phyloP scores from a whole-genome alignment of 2,113 vertebrate genomes.

The Lynx canadensis region DNA sequence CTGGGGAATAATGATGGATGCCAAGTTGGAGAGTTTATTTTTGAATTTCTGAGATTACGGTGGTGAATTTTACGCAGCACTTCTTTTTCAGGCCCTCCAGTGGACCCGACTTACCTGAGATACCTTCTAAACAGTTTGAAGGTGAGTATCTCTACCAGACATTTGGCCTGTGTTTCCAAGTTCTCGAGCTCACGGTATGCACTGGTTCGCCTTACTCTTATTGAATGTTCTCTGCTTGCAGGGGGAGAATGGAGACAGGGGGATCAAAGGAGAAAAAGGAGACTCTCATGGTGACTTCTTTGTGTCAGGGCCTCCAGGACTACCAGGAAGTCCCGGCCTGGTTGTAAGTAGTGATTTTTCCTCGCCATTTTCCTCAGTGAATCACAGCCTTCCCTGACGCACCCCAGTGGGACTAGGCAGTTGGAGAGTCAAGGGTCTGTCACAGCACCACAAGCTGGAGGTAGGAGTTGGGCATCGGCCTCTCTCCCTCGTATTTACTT shows the following conservation, averaged over 20 bases:
- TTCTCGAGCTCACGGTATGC: neutral
- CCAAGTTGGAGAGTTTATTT: neutral
- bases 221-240: constrained; percentile 78
- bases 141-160: constrained; percentile 77
- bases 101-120: constrained; percentile 84
- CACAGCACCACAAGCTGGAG: neutral
- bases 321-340: constrained; percentile 89
- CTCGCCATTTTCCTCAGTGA: neutral
- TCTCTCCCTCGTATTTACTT: neutral
- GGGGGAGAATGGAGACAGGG: constrained; percentile 87
- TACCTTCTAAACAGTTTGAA: constrained; percentile 85
- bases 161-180: neutral
- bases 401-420: neutral
- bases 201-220: neutral
- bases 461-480: neutral
- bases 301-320: constrained; percentile 87
- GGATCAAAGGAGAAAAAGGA: constrained; percentile 92
- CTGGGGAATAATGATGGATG: neutral
- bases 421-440: neutral
- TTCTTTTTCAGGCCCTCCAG: constrained; percentile 84
- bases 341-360: constrained; percentile 85
- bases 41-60: constrained; percentile 61
- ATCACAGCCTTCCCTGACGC: neutral
- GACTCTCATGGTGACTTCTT: constrained; percentile 82
- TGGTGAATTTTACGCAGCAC: constrained; percentile 35